Evolutionary conservation across 2,113 vertebrate genomes (phyloP).

Genomic region (Erythrocercus mccallii): DNA sequence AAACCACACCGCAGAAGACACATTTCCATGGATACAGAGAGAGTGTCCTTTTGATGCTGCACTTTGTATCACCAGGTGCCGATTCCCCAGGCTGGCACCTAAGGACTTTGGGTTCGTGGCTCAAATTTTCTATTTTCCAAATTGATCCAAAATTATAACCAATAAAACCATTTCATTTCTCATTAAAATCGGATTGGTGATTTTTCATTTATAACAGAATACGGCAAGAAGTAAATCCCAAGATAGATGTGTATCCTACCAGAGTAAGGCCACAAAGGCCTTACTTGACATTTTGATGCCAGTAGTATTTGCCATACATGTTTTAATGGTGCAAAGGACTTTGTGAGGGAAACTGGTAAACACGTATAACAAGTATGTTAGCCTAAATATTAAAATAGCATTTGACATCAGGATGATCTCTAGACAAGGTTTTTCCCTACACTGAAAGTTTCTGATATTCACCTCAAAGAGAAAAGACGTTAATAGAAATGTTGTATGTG

Average conservation of each 20-base stretch:
- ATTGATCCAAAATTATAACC: no score
- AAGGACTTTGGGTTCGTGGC: no score
- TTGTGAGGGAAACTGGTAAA: neutral
- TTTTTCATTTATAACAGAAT: no score
- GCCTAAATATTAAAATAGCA: neutral
- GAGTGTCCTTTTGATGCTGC: no score
- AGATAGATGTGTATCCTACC: neutral
- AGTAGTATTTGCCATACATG: neutral
- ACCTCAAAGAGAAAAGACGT: neutral
- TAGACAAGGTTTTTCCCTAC: neutral
- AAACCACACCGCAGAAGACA: no score
- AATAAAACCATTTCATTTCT: no score
- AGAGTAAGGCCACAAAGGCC: neutral
- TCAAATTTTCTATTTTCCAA: no score
- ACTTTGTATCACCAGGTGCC: no score
- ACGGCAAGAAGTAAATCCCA: neutral
- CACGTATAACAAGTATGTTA: rapidly evolving
- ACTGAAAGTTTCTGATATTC: neutral
- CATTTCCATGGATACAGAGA: no score
- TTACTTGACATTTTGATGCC: neutral
- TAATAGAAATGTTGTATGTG: no score
- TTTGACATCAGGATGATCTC: neutral
- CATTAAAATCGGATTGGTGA: no score
- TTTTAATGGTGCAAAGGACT: neutral
- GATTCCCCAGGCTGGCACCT: no score